phyloP scores from a whole-genome alignment of 2,113 vertebrate species.

The Strix uralensis region DNA sequence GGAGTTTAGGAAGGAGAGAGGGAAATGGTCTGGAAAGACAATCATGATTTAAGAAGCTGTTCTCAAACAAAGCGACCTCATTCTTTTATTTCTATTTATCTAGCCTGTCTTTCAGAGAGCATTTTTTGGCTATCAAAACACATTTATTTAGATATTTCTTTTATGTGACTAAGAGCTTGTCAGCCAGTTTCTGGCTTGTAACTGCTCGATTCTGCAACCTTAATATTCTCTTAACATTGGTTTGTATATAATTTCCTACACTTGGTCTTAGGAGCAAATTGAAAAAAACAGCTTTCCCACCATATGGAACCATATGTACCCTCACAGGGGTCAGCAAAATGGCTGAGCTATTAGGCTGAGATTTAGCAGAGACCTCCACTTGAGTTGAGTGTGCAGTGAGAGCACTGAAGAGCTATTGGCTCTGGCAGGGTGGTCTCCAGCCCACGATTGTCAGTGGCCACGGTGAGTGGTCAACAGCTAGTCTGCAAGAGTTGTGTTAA shows the following conservation, averaged over 20 bases:
- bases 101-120: not conserved
- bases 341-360: not conserved
- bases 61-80: not conserved
- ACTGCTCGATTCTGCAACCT: not conserved
- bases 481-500: not conserved
- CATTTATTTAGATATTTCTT: not conserved
- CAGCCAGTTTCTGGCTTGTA: not conserved
- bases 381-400: not conserved
- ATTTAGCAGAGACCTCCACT: not conserved
- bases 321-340: not conserved
- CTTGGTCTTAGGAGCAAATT: not conserved
- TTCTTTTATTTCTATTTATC: conserved; percentile 29
- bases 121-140: not conserved
- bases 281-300: not conserved
- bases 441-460: fast-evolving
- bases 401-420: not conserved
- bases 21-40: not conserved
- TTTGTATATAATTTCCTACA: not conserved
- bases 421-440: conserved; percentile 14
- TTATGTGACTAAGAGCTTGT: not conserved
- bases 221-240: not conserved
- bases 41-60: not conserved
- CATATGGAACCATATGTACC: conserved; percentile 4
- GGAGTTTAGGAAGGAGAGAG: not conserved
- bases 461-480: not conserved